Evolutionary conservation across 37 sponge, comb jelly and placozoan genomes (phyloP).

Genomic region (Mnemiopsis leidyi): DNA sequence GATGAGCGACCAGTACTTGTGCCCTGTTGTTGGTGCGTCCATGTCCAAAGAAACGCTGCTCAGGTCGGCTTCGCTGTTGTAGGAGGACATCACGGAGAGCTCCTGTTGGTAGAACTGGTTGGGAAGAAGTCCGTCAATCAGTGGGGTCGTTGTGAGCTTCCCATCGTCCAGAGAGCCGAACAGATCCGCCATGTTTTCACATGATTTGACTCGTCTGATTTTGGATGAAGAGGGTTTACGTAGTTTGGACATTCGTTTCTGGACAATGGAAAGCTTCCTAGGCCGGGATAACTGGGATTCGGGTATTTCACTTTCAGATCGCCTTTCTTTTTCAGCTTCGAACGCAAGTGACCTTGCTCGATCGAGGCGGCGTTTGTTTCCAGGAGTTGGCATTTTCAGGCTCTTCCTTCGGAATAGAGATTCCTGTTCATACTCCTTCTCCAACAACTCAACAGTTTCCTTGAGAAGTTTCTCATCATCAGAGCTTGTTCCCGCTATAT

Average conservation of each 20-base stretch:
- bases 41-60: not conserved
- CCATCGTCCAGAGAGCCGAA: not conserved
- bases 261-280: not conserved
- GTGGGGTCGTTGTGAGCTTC: not conserved
- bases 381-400: not conserved
- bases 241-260: not conserved
- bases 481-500: not conserved
- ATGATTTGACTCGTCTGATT: constrained; percentile 5
- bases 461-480: not conserved
- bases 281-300: not conserved
- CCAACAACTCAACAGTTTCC: not conserved
- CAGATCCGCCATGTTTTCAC: not conserved
- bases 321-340: constrained; percentile 22
- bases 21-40: not conserved
- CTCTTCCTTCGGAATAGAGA: not conserved
- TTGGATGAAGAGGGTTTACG: not conserved
- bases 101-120: constrained; percentile 3
- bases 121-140: not conserved
- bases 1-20: constrained; percentile 10
- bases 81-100: not conserved
- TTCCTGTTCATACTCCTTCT: not conserved
- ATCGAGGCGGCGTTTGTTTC: not conserved
- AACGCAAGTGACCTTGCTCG: not conserved
- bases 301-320: not conserved
- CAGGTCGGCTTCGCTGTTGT: not conserved